phyloP scores from a whole-genome alignment of 2,888 invertebrate genomes.

The Diaphora mendica region DNA sequence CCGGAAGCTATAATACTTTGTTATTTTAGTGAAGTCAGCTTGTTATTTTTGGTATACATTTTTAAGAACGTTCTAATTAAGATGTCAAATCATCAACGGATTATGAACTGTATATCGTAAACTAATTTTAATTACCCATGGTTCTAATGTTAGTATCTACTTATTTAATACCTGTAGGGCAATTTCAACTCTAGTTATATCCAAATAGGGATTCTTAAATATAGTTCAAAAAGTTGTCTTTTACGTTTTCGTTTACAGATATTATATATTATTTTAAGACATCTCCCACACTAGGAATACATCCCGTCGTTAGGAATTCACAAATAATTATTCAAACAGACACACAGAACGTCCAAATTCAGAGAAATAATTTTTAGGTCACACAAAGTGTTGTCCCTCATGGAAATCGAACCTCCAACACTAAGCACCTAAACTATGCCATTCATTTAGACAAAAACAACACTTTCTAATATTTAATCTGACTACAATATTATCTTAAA shows the following conservation, averaged over 20 bases:
- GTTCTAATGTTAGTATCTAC: conserved; percentile 26
- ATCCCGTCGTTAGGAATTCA: too few species aligned
- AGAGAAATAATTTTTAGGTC: too few species aligned
- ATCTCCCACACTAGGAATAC: too few species aligned
- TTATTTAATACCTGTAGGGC: neutral
- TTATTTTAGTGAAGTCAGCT: conserved; percentile 70
- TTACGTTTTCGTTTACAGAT: neutral
- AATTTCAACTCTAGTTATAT: neutral
- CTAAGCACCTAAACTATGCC: too few species aligned
- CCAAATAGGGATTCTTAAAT: neutral
- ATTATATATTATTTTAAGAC: neutral
- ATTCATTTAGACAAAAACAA: neutral
- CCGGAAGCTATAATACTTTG: conserved; percentile 77
- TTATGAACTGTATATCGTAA: conserved; percentile 31
- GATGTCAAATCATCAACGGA: conserved; percentile 40
- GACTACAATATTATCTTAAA: conserved; percentile 21
- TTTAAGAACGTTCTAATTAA: conserved; percentile 61
- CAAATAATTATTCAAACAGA: too few species aligned
- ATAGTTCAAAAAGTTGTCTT: neutral
- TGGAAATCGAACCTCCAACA: too few species aligned
- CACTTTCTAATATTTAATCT: conserved; percentile 16
- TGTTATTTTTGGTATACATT: conserved; percentile 70
- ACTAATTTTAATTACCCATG: conserved; percentile 23
- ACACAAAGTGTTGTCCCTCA: too few species aligned
- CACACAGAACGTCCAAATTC: too few species aligned